These are phyloP conservation scores for Micropterix aruncella DNA, from an alignment of 2,888 invertebrate species.

Conservation along the genomic window DNA sequence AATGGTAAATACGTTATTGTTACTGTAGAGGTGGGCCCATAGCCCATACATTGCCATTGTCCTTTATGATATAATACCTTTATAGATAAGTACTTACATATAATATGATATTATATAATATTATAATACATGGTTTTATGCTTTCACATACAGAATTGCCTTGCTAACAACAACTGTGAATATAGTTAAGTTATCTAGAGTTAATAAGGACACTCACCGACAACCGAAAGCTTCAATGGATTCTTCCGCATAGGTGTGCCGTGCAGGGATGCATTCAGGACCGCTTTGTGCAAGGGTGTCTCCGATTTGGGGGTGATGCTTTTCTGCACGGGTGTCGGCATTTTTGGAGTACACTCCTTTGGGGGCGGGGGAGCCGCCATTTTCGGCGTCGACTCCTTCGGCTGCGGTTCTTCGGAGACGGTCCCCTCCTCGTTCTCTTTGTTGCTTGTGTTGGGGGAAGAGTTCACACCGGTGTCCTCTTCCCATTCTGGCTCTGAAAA, in stretches of 20 bases:
- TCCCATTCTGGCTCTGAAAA: conserved; percentile 3
- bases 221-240: not conserved
- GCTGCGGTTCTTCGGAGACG: not conserved
- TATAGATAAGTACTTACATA: no score
- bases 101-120: no score
- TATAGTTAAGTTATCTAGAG: no score
- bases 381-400: not conserved
- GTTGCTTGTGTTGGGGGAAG: not conserved
- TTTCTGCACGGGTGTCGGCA: conserved; percentile 4
- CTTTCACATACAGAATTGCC: no score
- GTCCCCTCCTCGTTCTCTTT: not conserved
- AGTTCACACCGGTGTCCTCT: not conserved
- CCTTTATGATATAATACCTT: no score
- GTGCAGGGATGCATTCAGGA: not conserved
- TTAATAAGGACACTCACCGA: not conserved
- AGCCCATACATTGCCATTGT: no score
- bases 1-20: no score
- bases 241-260: not conserved
- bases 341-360: not conserved
- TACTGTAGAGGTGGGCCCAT: no score
- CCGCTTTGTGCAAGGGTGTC: not conserved
- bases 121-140: no score
- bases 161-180: no score
- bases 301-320: not conserved
- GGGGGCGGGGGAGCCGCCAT: not conserved